Conservation (phyloP, 2,113 vertebrate genomes). For the Sebastes fasciatus region DNA sequence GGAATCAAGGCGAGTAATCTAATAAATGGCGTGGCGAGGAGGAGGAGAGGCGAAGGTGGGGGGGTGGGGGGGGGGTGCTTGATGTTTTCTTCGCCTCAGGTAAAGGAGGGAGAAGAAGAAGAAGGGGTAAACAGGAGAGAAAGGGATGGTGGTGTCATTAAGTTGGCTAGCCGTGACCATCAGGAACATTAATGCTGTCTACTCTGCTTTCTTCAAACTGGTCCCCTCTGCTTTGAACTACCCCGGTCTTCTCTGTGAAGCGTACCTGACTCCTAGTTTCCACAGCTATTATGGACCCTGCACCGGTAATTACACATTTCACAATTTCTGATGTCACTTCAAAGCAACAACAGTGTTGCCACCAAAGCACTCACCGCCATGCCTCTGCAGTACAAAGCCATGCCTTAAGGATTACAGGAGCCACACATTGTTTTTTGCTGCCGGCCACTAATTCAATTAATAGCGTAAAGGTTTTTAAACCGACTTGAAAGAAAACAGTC, state of each 20-base stretch:
- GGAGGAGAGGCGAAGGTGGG: slow-evolving; percentile 28
- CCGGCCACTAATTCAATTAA: slow-evolving; percentile 84
- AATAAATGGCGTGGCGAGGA: slow-evolving; percentile 69
- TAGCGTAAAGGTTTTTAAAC: slow-evolving; percentile 56
- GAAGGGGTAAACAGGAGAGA: slow-evolving; percentile 65
- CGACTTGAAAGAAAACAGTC: slow-evolving; percentile 67
- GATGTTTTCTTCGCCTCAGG: slow-evolving; percentile 60
- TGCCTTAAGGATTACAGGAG: slow-evolving; percentile 76
- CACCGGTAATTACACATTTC: slow-evolving; percentile 82
- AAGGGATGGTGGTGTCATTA: slow-evolving; percentile 71
- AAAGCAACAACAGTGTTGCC: slow-evolving; percentile 76
- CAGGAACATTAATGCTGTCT: slow-evolving; percentile 73
- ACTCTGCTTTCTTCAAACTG: slow-evolving; percentile 73
- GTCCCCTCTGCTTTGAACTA: slow-evolving; percentile 79
- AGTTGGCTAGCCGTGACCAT: slow-evolving; percentile 74
- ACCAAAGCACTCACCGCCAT: slow-evolving; percentile 51
- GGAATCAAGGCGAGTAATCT: slow-evolving; percentile 80
- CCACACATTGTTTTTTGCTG: slow-evolving; percentile 77
- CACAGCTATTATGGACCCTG: slow-evolving; percentile 75
- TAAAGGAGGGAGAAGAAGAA: slow-evolving; percentile 37
- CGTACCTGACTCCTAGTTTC: slow-evolving; percentile 75
- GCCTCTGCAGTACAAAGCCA: slow-evolving; percentile 68
- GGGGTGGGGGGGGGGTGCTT: slow-evolving; percentile 11
- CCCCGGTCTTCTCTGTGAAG: slow-evolving; percentile 58
- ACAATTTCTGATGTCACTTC: slow-evolving; percentile 79